phyloP scores from a whole-genome alignment of 2,888 invertebrate genomes.

The Archaeoteleia sp. region DNA sequence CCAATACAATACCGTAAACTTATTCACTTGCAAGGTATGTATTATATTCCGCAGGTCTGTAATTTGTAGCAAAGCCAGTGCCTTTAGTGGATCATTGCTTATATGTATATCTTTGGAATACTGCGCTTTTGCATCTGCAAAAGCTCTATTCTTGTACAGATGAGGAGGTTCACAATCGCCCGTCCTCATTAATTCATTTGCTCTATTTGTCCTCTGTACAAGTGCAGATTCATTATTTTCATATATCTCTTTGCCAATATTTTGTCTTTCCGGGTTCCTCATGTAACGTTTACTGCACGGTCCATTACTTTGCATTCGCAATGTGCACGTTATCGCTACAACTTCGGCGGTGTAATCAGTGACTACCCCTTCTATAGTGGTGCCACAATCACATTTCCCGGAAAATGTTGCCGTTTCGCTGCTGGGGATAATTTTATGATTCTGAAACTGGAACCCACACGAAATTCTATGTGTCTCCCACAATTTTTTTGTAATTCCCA shows the following conservation, averaged over 20 bases:
- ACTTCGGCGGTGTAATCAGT: neutral
- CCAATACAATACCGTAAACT: too few species aligned
- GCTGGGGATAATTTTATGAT: neutral
- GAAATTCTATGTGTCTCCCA: neutral
- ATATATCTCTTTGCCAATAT: neutral
- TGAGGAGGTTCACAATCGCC: slow-evolving; percentile 1
- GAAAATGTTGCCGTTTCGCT: neutral
- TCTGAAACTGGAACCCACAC: neutral
- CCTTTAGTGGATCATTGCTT: slow-evolving; percentile 1
- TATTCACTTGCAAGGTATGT: slow-evolving; percentile 1
- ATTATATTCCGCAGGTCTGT: slow-evolving; percentile 3
- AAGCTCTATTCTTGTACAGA: neutral
- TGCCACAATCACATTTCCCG: slow-evolving; percentile 3
- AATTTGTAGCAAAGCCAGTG: slow-evolving; percentile 1
- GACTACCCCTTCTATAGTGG: slow-evolving; percentile 3
- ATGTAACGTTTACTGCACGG: slow-evolving; percentile 1
- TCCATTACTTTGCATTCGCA: neutral
- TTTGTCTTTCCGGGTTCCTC: neutral
- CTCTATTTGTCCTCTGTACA: neutral
- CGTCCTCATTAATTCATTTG: neutral
- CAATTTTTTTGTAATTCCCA: neutral
- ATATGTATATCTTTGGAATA: neutral
- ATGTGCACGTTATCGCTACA: slow-evolving; percentile 1
- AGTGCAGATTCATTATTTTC: neutral
- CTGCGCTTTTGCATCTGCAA: slow-evolving; percentile 6